Percentiles rank a stretch among this genome's conserved stretches.
Conservation (phyloP, 1,140 invertebrate genomes). For the Ceratosolen solmsi region DNA sequence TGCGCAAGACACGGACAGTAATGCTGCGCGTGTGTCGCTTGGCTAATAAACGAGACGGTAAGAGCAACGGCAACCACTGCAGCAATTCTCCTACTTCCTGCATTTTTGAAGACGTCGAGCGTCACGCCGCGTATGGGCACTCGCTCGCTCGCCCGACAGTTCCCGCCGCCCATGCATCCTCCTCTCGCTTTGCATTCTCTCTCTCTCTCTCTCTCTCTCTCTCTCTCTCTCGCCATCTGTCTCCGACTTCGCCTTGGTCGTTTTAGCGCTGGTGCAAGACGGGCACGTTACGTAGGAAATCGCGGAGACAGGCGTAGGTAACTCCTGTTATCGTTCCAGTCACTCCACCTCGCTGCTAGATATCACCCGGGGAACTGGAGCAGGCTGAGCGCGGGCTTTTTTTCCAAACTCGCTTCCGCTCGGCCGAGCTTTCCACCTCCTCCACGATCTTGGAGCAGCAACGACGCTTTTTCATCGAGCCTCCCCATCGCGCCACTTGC, state of each 20-base stretch:
- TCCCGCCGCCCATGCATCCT: constrained; percentile 64
- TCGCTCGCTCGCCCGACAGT: constrained; percentile 21
- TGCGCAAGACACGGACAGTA: background rate
- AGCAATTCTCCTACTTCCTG: constrained; percentile 60
- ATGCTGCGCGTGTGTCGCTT: constrained; percentile 11
- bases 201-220: constrained; percentile 42
- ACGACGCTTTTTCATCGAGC: background rate
- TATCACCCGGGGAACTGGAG: background rate
- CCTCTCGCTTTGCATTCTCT: constrained; percentile 49
- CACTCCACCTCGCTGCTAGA: background rate
- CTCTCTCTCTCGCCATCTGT: constrained; percentile 38
- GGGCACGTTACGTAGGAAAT: constrained; percentile 50
- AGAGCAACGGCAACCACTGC: background rate
- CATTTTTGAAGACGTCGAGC: constrained; percentile 67
- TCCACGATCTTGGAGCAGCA: background rate
- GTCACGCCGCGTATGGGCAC: constrained; percentile 51
- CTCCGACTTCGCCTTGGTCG: constrained; percentile 52
- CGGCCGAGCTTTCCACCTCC: background rate
- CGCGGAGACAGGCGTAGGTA: constrained; percentile 49
- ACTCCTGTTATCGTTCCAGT: background rate
- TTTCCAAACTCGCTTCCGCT: background rate
- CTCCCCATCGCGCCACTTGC: background rate
- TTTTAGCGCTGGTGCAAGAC: constrained; percentile 47
- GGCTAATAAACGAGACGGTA: constrained; percentile 39
- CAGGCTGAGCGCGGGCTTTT: background rate